These are phyloP conservation scores for Pan paniscus DNA, from an alignment of 2,113 vertebrate species.

Conservation along the genomic window DNA sequence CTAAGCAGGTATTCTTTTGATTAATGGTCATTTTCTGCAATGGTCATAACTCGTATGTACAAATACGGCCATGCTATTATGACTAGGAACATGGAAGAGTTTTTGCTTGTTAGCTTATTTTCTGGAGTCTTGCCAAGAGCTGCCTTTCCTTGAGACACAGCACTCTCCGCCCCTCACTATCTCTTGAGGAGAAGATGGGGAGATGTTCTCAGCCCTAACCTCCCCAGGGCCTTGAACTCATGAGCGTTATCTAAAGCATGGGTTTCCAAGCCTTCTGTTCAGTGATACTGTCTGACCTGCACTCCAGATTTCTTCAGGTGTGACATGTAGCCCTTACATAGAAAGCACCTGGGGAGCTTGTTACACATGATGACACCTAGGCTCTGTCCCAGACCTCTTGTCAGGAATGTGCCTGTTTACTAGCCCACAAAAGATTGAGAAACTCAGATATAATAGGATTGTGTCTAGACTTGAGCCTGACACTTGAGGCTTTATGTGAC, in stretches of 20 bases:
- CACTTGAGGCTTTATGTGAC: not conserved
- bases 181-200: not conserved
- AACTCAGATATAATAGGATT: not conserved
- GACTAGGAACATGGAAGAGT: not conserved
- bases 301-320: not conserved
- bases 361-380: not conserved
- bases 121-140: not conserved
- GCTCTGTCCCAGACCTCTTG: not conserved
- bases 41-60: not conserved
- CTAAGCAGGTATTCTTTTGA: not conserved
- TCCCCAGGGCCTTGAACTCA: not conserved
- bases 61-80: not conserved
- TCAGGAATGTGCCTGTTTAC: not conserved
- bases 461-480: not conserved
- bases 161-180: not conserved
- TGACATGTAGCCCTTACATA: not conserved
- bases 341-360: not conserved
- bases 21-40: not conserved
- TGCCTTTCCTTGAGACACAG: not conserved
- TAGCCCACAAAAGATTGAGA: not conserved
- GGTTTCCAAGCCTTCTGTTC: not conserved
- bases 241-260: not conserved
- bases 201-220: not conserved
- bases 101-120: not conserved
- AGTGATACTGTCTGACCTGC: not conserved